phyloP scores from a whole-genome alignment of 64 coral and sea anemone species.

The Pocillopora damicornis region DNA sequence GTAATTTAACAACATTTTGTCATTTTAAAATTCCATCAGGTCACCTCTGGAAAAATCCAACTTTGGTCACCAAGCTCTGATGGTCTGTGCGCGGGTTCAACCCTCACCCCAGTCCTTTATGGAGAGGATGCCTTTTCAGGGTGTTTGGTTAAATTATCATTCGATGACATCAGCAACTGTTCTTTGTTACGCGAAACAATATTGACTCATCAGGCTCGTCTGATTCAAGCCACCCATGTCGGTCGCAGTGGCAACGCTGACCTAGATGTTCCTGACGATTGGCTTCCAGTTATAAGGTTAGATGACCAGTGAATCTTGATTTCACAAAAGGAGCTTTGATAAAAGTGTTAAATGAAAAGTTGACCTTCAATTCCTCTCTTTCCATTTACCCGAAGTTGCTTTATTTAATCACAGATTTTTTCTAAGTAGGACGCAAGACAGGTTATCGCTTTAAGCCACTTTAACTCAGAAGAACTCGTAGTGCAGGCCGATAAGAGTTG shows the following conservation, averaged over 20 bases:
- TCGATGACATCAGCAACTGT: conserved; percentile 88
- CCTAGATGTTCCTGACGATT: conserved; percentile 38
- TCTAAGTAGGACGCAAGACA: no score
- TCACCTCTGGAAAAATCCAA: conserved; percentile 39
- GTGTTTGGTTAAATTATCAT: conserved; percentile 54
- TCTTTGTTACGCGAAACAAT: conserved; percentile 52
- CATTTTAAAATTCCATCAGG: not conserved
- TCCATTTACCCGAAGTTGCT: no score
- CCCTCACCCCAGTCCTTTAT: conserved; percentile 48
- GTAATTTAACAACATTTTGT: not conserved
- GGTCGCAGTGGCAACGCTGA: conserved; percentile 72
- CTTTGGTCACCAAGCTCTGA: conserved; percentile 53
- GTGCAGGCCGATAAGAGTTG: no score
- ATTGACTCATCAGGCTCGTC: conserved; percentile 53
- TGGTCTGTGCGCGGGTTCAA: conserved; percentile 57
- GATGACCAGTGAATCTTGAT: not conserved
- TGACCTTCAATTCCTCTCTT: no score
- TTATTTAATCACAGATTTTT: no score
- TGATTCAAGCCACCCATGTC: conserved; percentile 63
- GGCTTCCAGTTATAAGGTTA: conserved; percentile 83
- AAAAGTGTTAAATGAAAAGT: no score
- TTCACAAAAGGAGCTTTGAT: no score
- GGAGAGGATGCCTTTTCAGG: conserved; percentile 58
- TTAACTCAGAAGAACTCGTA: no score
- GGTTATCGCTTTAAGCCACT: no score